Evolutionary conservation across 2,113 vertebrate genomes (phyloP).

Genomic region (Lonchura striata): DNA sequence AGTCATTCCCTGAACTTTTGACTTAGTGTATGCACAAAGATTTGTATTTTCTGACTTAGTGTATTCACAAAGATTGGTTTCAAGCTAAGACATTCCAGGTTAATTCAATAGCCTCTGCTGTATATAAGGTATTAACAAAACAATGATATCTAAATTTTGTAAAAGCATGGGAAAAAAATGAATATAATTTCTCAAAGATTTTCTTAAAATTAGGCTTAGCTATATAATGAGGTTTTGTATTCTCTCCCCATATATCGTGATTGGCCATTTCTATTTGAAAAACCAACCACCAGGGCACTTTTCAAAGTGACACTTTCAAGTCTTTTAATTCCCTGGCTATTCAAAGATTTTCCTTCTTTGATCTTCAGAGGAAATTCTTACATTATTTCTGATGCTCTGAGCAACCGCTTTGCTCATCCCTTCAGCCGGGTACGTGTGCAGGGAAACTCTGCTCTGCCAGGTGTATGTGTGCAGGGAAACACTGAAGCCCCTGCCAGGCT

Average conservation of each 20-base stretch:
- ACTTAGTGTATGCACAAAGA: neutral
- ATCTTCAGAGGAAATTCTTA: neutral
- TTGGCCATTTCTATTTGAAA: neutral
- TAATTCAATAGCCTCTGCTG: neutral
- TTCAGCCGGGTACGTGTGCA: fast-evolving
- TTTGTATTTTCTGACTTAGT: neutral
- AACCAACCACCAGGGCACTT: neutral
- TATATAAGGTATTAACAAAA: neutral
- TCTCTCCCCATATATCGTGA: neutral
- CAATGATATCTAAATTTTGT: neutral
- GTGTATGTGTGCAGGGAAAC: neutral
- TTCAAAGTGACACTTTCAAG: neutral
- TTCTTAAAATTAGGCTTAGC: neutral
- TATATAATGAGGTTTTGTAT: neutral
- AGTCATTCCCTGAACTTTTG: neutral
- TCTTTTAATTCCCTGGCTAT: neutral
- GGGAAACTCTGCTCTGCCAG: neutral
- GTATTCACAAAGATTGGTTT: neutral
- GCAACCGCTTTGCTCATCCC: neutral
- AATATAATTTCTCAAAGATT: neutral
- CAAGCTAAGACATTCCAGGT: neutral
- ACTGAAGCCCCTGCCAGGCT: neutral
- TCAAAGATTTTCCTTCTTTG: neutral
- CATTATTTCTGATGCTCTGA: neutral
- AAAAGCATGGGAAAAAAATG: neutral